Evolutionary conservation across 2,113 vertebrate genomes (phyloP).

Genomic region (Lamprotornis superbus): DNA sequence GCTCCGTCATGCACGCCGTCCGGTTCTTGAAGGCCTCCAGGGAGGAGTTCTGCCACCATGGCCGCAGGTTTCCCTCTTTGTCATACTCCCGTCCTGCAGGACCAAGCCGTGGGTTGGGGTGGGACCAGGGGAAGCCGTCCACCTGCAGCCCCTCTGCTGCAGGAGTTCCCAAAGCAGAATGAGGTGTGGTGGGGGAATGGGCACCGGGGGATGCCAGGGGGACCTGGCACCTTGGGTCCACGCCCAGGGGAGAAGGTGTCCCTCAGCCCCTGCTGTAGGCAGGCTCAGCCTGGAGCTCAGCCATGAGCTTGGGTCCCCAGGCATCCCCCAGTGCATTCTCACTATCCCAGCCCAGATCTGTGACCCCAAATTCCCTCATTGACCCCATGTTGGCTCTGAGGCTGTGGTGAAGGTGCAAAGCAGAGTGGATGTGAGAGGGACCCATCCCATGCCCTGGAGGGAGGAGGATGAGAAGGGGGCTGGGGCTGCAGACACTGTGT

Average conservation of each 20-base stretch:
- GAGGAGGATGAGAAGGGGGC: neutral
- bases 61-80: slow-evolving; percentile 91
- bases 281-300: neutral
- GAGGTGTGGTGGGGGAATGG: neutral
- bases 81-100: slow-evolving; percentile 90
- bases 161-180: neutral
- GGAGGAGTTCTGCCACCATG: slow-evolving; percentile 95
- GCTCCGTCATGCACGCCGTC: slow-evolving; percentile 91
- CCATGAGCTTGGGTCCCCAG: fast-evolving
- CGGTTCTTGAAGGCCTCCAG: slow-evolving; percentile 89
- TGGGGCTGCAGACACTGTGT: slow-evolving; percentile 27
- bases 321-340: neutral
- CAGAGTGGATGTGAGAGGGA: neutral
- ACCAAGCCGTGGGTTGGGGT: neutral
- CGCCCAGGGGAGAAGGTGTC: neutral
- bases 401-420: neutral
- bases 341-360: neutral
- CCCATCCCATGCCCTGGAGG: neutral
- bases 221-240: neutral
- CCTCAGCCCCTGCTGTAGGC: neutral
- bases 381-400: neutral
- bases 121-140: neutral
- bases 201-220: neutral
- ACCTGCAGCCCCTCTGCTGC: neutral
- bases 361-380: neutral